Percentiles rank a stretch among this genome's conserved stretches.
Conservation (phyloP, 30 jellyfish, hydroid and myxozoan species). For the Catostylus mosaicus region DNA sequence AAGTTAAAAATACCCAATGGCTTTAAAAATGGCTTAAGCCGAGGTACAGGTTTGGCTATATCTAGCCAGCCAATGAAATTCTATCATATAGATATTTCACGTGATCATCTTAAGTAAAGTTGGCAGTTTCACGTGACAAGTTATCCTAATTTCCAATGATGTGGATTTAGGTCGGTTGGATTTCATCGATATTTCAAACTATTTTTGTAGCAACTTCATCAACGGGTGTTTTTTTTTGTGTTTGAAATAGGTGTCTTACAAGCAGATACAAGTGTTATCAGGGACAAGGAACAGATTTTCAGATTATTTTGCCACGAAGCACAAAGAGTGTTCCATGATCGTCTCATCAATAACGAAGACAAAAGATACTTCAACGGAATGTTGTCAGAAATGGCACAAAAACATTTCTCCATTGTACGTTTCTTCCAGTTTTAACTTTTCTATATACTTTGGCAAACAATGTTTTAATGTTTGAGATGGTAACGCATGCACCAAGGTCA, state of each 20-base stretch:
- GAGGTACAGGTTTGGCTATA: no score
- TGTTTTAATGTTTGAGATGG: not conserved
- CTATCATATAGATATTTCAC: no score
- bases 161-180: no score
- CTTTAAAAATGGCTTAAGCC: no score
- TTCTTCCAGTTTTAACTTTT: not conserved
- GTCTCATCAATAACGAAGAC: constrained; percentile 88
- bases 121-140: no score
- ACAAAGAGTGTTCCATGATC: constrained; percentile 96
- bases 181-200: no score
- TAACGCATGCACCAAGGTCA: not conserved
- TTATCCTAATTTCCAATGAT: no score
- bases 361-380: constrained; percentile 82
- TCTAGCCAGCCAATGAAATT: no score
- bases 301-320: constrained; percentile 86
- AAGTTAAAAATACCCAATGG: no score
- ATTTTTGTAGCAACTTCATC: no score
- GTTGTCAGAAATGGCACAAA: constrained; percentile 89
- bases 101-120: no score
- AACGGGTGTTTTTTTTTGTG: not conserved
- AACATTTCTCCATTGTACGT: constrained; percentile 88
- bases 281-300: constrained; percentile 91
- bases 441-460: no score
- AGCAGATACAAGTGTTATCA: constrained; percentile 94
- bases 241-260: constrained; percentile 75